Base-by-base conservation (phyloP, 2,888 invertebrate genomes). In the Hydrotaea cyrtoneurina region DNA sequence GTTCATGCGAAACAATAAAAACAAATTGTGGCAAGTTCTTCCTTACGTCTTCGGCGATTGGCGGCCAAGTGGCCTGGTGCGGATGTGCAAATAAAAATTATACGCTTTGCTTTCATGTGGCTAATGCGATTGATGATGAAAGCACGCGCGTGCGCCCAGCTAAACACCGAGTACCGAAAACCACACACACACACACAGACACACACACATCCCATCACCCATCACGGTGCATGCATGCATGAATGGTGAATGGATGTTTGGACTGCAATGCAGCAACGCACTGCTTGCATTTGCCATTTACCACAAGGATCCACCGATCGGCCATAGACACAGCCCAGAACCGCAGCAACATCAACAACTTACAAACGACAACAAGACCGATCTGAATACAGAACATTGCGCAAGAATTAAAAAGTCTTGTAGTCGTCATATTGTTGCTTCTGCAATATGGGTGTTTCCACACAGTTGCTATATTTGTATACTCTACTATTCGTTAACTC, bases 41-140 rank as follows among this genome's bases (percentile, higher is more conserved):
- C n/a, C n/a, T n/a, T n/a, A n/a, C n/a, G n/a, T n/a, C 50, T 50
- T 50, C 36, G n/a, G n/a, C 62, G 1, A 1, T 21, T 69, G 36
- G 39, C 10, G 66, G 36, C 17, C 19, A 43, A 69, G 23, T 69
- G 39, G 46, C 43, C 46, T 15, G 43, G 8, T 66, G 39, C 90
- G 90, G 89, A 90, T 90, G 90, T 89, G 88, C 88, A 88, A 88
- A 90, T 90, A 88, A 90, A 31, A 89, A 90, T 89, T 89, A 89
- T 87, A 88, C 86, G 88, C 88, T 87, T 86, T 86, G 88, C 88
- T 87, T 86, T 86, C 72, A 79, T 84, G 87, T 87, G 87, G 86
- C 79, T 87, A 85, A 86, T 86, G 85, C 80, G 85, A 87, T 87
- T 87, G 86, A 85, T 87, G 88, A 87, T 87, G 88, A 87, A 86